These are phyloP conservation scores for Drosophila siamana DNA, from an alignment of 2,888 invertebrate genomes.

Conservation along the genomic window DNA sequence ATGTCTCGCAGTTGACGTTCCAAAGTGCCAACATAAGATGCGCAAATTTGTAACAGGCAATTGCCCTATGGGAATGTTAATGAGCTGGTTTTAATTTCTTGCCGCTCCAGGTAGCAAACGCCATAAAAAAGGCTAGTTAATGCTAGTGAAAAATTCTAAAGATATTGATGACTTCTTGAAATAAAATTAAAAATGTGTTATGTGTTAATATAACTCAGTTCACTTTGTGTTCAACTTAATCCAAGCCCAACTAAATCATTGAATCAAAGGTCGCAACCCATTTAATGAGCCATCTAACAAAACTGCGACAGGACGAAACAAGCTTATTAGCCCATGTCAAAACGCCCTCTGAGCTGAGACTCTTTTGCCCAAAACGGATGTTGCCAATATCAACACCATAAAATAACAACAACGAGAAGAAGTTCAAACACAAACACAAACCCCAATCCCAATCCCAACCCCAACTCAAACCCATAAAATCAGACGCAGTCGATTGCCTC, in stretches of 20 bases:
- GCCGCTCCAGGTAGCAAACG: background rate
- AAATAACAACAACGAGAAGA: conserved; percentile 44
- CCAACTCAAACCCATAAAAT: conserved; percentile 64
- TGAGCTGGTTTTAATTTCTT: conserved; percentile 36
- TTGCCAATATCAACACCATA: conserved; percentile 68
- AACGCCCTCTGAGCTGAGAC: conserved; percentile 44
- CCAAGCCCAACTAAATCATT: conserved; percentile 8
- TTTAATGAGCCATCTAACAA: conserved; percentile 25
- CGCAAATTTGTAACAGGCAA: conserved; percentile 58
- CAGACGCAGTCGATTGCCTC: conserved; percentile 77
- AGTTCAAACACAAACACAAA: conserved; percentile 38
- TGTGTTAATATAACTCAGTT: background rate
- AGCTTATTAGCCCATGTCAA: conserved; percentile 79
- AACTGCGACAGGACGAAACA: conserved; percentile 54
- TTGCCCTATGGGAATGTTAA: conserved; percentile 61
- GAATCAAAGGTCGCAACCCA: conserved; percentile 10
- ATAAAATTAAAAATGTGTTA: background rate
- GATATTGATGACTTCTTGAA: background rate
- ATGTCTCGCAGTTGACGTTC: conserved; percentile 64
- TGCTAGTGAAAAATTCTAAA: background rate
- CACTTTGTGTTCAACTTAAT: background rate
- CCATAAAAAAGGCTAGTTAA: background rate
- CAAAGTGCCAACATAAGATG: conserved; percentile 55
- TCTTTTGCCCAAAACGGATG: conserved; percentile 60
- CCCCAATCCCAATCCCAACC: conserved; percentile 29